A percentile compares a stretch with the other conserved stretches of the same genome.
These are phyloP conservation scores for Glaucomys volans DNA, from an alignment of 2,113 vertebrate species.

Conservation along the genomic window DNA sequence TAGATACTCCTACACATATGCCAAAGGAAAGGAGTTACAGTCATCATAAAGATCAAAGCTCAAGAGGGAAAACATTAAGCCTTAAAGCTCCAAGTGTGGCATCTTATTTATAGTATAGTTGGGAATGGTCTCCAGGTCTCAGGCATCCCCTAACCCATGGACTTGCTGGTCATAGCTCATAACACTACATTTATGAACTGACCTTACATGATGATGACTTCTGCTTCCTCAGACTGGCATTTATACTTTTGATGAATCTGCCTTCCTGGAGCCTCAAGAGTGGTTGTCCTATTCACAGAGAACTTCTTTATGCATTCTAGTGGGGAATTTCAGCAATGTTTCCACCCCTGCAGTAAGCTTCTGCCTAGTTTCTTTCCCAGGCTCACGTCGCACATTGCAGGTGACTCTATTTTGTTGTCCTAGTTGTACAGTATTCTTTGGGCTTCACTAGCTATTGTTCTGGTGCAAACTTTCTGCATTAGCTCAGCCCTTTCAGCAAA, in stretches of 20 bases:
- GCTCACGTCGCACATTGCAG: background rate
- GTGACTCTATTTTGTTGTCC: background rate
- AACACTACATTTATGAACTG: background rate
- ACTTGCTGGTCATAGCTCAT: background rate
- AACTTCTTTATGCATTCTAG: background rate
- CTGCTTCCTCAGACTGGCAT: background rate
- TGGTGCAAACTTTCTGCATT: background rate
- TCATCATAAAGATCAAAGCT: background rate
- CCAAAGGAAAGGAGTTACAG: background rate
- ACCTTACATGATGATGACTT: background rate
- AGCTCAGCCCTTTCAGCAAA: background rate
- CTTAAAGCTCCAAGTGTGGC: background rate
- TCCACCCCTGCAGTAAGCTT: background rate
- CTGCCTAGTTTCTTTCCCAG: background rate
- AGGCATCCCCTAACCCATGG: background rate
- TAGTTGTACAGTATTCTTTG: background rate
- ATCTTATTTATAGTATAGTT: background rate
- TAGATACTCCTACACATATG: background rate
- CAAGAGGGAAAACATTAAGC: background rate
- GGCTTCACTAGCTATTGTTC: background rate
- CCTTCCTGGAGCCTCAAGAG: background rate
- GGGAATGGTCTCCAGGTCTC: background rate
- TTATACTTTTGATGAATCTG: background rate
- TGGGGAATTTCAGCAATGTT: background rate
- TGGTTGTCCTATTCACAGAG: background rate